Base-by-base conservation (phyloP, 2,113 vertebrate species). In the Lampris megalopsis region DNA sequence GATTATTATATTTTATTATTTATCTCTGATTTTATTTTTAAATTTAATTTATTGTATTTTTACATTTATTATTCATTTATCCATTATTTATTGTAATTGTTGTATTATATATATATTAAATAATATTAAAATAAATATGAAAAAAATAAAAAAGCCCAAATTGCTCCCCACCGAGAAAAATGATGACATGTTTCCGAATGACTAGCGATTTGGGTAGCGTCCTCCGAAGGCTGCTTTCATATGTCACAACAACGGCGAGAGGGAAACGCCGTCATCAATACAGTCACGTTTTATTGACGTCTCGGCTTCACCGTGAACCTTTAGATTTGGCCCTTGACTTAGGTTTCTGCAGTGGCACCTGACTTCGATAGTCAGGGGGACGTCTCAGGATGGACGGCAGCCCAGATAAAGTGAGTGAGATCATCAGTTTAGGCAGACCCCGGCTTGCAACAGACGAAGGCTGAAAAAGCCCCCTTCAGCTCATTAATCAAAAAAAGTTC, bases 341-440 rank as follows among this genome's bases (percentile, higher is more conserved):
- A 24, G 71, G 50, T 67, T 64, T 73, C 48, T 75, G 77, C 82
- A 2, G 67, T 71, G 81, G 59, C 68, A 10, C 71, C 59, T 54
- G 41, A 71, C 36, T 68, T 36, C 61, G 75, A 72, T 83, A 73
- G 42, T 71, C 82, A 35, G 54, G 68, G 67, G 71, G 64, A 74
- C 63, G 77, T 71, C 81, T 47, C 75, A 67, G 53, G 71, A 74
- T 73, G 77, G 71, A 76, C 70, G 5, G 65, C 71, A 61, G 84
- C 82, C 24, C 82, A 83, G 63, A 59, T 53, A 85, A 81, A 75
- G 9, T 52, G 67, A 67, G 59, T 91, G 83, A 91, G 63, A 80
- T 89, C 84, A 89, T 89, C 64, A 38, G 75, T 89, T 89, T 88
- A 75, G 75, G 80, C 75, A 72, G 56, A 86, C 54, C 80, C 83